A percentile compares a stretch with the other conserved stretches of the same genome.
These are phyloP conservation scores for Oscheius sp. DNA, from an alignment of 2,888 invertebrate species.

Conservation along the genomic window DNA sequence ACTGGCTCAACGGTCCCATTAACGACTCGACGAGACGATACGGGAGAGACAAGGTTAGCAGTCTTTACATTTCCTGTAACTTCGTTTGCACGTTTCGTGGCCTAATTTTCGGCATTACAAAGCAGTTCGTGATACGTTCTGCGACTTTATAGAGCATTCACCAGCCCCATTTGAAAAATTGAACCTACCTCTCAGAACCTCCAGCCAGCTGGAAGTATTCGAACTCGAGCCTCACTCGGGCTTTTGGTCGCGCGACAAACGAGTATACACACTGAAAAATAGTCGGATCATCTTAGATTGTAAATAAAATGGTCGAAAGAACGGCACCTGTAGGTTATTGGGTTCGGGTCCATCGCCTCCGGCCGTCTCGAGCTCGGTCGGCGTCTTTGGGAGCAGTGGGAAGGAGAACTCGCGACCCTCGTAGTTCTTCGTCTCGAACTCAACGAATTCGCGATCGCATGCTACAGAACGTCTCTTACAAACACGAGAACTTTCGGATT, in stretches of 20 bases:
- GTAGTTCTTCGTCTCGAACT: constrained; percentile 41
- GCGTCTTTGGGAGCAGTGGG: constrained; percentile 61
- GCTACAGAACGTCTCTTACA: constrained; percentile 48
- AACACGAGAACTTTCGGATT: not conserved
- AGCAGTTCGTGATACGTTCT: too few relatives aligned
- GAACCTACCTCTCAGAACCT: constrained; percentile 74
- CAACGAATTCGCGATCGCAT: constrained; percentile 70
- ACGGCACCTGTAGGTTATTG: constrained; percentile 26
- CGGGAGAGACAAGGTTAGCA: not conserved
- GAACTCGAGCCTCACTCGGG: constrained; percentile 75
- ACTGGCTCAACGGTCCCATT: too few relatives aligned
- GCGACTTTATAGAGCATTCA: too few relatives aligned
- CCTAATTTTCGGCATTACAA: too few relatives aligned
- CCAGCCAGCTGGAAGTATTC: constrained; percentile 75
- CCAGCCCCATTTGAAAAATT: too few relatives aligned
- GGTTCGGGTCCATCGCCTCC: constrained; percentile 8
- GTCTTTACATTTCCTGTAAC: too few relatives aligned
- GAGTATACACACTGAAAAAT: constrained; percentile 74
- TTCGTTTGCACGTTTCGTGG: too few relatives aligned
- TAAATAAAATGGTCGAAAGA: not conserved
- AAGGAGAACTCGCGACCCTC: constrained; percentile 62
- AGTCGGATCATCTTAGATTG: not conserved
- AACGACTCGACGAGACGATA: not conserved
- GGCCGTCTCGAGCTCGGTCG: constrained; percentile 32
- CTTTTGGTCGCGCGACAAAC: constrained; percentile 75